Evolutionary conservation across 2,888 invertebrate genomes (phyloP).

Genomic region (Eristalis intricaria): DNA sequence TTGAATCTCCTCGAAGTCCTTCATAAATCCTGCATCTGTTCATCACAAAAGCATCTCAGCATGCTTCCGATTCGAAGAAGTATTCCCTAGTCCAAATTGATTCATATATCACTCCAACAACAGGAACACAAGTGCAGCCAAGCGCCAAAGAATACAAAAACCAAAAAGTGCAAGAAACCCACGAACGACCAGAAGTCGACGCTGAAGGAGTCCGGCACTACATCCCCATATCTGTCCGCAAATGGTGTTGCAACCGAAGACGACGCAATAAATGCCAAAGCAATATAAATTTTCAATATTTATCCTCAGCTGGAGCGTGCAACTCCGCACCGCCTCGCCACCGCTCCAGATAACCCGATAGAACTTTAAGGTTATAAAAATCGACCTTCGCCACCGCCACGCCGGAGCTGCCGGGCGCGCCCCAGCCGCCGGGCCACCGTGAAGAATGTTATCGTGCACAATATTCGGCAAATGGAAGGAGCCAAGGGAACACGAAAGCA

Average conservation of each 20-base stretch:
- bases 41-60: neutral
- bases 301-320: neutral
- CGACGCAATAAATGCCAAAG: conserved; percentile 13
- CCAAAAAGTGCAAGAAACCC: neutral
- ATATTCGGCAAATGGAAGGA: neutral
- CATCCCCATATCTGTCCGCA: conserved; percentile 7
- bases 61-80: neutral
- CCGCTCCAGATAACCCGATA: neutral
- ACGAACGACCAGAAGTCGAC: no score
- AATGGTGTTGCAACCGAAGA: neutral
- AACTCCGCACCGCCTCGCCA: neutral
- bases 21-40: neutral
- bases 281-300: conserved; percentile 33
- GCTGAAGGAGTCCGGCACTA: neutral
- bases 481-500: neutral
- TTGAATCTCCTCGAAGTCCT: neutral
- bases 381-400: neutral
- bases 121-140: neutral
- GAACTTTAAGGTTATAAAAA: neutral
- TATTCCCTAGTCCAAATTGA: neutral
- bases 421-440: neutral
- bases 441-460: neutral
- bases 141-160: neutral
- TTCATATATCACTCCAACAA: neutral
- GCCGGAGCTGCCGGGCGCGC: neutral